These are phyloP conservation scores for Anodontia alba DNA, from an alignment of 2,888 invertebrate genomes.

Conservation along the genomic window DNA sequence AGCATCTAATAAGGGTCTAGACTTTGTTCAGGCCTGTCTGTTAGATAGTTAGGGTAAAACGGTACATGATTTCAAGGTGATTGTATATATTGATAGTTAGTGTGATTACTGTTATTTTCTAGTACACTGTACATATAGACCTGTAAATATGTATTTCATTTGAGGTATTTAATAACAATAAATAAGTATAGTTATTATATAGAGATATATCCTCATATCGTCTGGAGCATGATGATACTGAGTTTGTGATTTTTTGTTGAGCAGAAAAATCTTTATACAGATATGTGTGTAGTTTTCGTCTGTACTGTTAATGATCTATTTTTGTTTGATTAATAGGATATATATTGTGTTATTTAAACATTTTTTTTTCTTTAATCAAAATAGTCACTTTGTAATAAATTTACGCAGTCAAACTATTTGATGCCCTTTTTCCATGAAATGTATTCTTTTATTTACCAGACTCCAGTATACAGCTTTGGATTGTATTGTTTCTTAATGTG, in stretches of 20 bases:
- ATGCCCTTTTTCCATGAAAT: neutral
- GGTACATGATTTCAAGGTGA: neutral
- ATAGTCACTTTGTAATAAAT: constrained; percentile 32
- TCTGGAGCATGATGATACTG: neutral
- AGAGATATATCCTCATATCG: constrained; percentile 14
- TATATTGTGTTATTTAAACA: constrained; percentile 65
- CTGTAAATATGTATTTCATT: constrained; percentile 59
- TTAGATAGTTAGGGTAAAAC: no score
- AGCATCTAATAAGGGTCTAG: no score
- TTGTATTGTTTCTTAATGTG: no score
- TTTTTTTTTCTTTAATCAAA: constrained; percentile 62
- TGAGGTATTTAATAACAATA: constrained; percentile 47
- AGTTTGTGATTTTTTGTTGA: constrained; percentile 17
- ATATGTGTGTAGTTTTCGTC: constrained; percentile 6
- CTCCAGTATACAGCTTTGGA: neutral
- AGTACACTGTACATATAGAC: constrained; percentile 45
- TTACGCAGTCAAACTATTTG: constrained; percentile 2
- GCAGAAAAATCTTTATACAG: constrained; percentile 11
- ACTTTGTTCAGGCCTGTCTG: no score
- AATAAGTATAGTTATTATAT: constrained; percentile 20
- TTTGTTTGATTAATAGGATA: constrained; percentile 43
- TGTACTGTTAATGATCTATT: constrained; percentile 20
- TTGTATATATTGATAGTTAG: constrained; percentile 27
- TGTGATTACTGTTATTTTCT: constrained; percentile 35
- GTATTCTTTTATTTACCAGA: neutral